phyloP scores from a whole-genome alignment of 2,113 vertebrate genomes.

The Piliocolobus tephrosceles region DNA sequence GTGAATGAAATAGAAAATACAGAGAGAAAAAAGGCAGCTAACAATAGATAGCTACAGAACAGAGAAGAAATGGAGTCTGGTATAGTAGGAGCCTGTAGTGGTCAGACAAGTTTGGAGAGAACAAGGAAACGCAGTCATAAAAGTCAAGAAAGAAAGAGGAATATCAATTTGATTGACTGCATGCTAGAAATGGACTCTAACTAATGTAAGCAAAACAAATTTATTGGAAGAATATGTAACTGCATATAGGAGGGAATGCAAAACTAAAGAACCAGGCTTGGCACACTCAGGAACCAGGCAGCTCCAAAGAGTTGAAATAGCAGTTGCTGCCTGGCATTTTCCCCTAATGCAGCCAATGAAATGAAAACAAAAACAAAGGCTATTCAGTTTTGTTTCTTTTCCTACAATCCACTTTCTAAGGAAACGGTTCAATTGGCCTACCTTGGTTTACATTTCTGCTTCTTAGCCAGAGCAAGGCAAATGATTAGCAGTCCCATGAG shows the following conservation, averaged over 20 bases:
- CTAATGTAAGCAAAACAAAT: not conserved
- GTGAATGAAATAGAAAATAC: not conserved
- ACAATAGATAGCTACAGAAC: not conserved
- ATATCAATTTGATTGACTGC: not conserved
- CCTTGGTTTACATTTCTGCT: not conserved
- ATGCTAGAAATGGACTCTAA: not conserved
- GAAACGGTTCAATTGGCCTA: not conserved
- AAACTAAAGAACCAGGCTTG: not conserved
- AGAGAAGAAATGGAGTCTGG: not conserved
- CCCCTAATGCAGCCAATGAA: not conserved
- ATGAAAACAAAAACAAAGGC: not conserved
- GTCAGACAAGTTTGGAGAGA: not conserved
- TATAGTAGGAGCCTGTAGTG: not conserved
- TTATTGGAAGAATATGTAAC: not conserved
- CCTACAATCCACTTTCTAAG: not conserved
- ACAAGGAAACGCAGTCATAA: not conserved
- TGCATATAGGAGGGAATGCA: not conserved
- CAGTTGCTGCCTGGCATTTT: not conserved
- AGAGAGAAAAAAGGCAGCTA: not conserved
- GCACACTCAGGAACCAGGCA: not conserved
- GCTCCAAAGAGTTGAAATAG: not conserved
- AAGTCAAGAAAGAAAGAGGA: not conserved
- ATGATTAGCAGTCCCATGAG: not conserved
- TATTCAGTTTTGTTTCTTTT: not conserved
- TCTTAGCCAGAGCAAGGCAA: not conserved